Conservation (phyloP, 2,113 vertebrate genomes). For the Heterochromis multidens region DNA sequence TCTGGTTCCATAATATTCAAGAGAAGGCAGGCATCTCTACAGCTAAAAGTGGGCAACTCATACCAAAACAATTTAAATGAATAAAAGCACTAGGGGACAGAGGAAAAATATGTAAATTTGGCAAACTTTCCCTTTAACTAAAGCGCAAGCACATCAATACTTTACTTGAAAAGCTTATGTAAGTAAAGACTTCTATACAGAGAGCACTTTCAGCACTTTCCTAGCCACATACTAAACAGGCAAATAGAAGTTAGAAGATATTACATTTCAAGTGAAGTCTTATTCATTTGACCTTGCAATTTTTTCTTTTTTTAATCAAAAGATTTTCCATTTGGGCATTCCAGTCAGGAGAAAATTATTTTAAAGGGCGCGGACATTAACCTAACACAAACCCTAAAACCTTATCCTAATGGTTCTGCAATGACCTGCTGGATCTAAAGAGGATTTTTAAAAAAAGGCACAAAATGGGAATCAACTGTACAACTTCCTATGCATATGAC, state of each 20-base stretch:
- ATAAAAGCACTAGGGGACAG: neutral
- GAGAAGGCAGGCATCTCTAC: neutral
- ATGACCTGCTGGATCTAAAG: neutral
- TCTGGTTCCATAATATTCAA: neutral
- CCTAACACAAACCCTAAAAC: neutral
- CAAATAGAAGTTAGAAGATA: neutral
- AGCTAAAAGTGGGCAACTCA: neutral
- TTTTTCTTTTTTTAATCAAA: neutral
- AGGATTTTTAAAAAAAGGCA: neutral
- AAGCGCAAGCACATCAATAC: neutral
- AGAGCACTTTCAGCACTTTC: neutral
- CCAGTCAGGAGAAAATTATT: neutral
- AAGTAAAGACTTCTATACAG: neutral
- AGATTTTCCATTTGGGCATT: neutral
- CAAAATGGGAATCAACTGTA: neutral
- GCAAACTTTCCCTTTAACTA: neutral
- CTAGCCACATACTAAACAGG: neutral
- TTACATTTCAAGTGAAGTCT: neutral
- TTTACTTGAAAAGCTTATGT: neutral
- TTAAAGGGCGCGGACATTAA: neutral
- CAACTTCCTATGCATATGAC: neutral
- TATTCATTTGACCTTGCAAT: neutral
- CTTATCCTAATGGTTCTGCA: too few species aligned
- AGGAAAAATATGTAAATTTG: fast-evolving
- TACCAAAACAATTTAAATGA: neutral